These are phyloP conservation scores for Toxotes lorentzi DNA, from an alignment of 2,797 vertebrate genomes.

Conservation along the genomic window DNA sequence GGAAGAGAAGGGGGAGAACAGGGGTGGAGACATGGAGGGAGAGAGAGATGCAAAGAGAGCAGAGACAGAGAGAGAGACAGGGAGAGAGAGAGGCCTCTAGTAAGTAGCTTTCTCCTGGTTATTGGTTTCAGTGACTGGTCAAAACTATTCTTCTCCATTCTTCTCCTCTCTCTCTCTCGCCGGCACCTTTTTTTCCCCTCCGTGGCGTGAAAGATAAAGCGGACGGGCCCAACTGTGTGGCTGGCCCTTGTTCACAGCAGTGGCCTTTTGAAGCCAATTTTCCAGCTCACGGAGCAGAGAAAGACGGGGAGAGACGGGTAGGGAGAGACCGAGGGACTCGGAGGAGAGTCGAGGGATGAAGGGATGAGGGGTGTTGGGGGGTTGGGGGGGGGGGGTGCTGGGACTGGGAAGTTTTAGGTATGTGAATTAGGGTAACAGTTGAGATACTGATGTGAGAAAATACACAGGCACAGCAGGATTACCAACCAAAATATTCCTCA, in stretches of 20 bases:
- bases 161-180: constrained; percentile 77
- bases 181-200: constrained; percentile 72
- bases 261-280: constrained; percentile 90
- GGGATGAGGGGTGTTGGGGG: constrained; percentile 50
- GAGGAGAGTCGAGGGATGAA: constrained; percentile 69
- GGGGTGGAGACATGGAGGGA: constrained; percentile 23
- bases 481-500: constrained; percentile 55
- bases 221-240: constrained; percentile 86
- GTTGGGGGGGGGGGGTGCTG: constrained; percentile 8
- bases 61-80: constrained; percentile 24
- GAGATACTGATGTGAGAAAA: constrained; percentile 72
- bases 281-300: constrained; percentile 89
- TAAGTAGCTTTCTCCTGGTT: constrained; percentile 87
- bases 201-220: constrained; percentile 87
- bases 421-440: constrained; percentile 76
- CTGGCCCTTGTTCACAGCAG: constrained; percentile 90
- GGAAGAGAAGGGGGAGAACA: background rate
- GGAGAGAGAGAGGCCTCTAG: constrained; percentile 60
- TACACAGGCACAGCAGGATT: constrained; percentile 57
- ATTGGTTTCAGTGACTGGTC: constrained; percentile 90
- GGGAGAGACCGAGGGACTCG: constrained; percentile 71
- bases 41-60: constrained; percentile 52
- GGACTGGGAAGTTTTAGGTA: constrained; percentile 76
- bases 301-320: constrained; percentile 76
- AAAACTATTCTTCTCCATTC: constrained; percentile 86